phyloP scores from a whole-genome alignment of 2,113 vertebrate species.

The Aplodontia rufa region DNA sequence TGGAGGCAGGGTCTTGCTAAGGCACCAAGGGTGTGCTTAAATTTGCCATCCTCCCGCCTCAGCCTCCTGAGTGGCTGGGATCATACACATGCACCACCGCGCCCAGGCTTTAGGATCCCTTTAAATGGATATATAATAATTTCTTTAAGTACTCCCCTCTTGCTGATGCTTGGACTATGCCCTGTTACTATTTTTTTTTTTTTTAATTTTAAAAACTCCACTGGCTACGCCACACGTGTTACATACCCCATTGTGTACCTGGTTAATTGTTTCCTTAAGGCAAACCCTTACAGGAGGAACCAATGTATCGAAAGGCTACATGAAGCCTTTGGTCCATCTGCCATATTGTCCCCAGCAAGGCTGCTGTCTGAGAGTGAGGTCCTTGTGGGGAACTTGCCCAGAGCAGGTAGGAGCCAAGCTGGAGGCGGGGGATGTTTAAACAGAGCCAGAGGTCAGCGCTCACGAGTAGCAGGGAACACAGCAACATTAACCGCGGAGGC shows the following conservation, averaged over 20 bases:
- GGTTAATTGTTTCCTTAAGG: background rate
- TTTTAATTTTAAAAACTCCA: too few relatives aligned
- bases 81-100: background rate
- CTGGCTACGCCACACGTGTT: too few relatives aligned
- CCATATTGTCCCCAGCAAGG: fast-evolving
- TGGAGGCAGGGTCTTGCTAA: background rate
- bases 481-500: background rate
- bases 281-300: background rate
- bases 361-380: background rate
- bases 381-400: background rate
- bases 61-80: background rate
- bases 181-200: too few relatives aligned
- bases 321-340: background rate
- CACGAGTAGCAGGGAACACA: fast-evolving
- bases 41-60: background rate
- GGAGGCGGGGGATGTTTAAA: background rate
- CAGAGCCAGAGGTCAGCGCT: background rate
- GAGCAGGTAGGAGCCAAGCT: background rate
- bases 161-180: background rate
- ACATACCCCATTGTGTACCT: fast-evolving
- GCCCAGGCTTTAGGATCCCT: background rate
- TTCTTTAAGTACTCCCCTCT: background rate
- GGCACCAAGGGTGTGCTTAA: background rate
- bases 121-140: background rate
- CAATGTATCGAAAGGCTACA: fast-evolving